phyloP scores from a whole-genome alignment of 2,888 invertebrate species.

The Tipula unca region DNA sequence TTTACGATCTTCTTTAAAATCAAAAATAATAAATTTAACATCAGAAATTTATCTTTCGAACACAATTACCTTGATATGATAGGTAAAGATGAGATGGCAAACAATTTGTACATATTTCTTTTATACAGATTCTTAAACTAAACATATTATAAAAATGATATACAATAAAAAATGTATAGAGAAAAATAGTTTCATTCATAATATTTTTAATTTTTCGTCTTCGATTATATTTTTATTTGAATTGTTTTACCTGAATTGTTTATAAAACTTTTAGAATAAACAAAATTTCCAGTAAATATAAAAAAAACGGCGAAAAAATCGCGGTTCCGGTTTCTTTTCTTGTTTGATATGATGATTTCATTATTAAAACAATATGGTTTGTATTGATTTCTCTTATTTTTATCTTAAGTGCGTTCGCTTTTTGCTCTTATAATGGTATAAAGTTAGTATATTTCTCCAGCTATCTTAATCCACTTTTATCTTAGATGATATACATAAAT shows the following conservation, averaged over 20 bases:
- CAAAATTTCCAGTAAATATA: neutral
- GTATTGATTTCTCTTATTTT: neutral
- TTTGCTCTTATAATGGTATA: neutral
- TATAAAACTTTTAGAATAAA: neutral
- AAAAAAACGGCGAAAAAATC: neutral
- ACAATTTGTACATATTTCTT: neutral
- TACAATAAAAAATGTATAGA: neutral
- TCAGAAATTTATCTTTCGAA: no score
- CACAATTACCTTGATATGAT: no score
- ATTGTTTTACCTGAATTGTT: conserved; percentile 8
- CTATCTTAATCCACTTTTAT: neutral
- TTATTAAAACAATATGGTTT: neutral
- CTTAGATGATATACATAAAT: neutral
- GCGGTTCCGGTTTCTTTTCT: neutral
- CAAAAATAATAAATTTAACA: no score
- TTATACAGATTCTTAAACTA: neutral
- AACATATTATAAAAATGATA: neutral
- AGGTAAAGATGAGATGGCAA: no score
- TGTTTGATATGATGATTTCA: neutral
- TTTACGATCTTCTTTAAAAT: no score
- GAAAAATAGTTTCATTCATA: neutral
- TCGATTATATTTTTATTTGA: neutral
- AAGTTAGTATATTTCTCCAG: neutral
- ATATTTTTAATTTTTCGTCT: neutral
- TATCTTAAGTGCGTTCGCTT: neutral